Conservation (phyloP, 2,113 vertebrate genomes). For the Siphamia tubifer region DNA sequence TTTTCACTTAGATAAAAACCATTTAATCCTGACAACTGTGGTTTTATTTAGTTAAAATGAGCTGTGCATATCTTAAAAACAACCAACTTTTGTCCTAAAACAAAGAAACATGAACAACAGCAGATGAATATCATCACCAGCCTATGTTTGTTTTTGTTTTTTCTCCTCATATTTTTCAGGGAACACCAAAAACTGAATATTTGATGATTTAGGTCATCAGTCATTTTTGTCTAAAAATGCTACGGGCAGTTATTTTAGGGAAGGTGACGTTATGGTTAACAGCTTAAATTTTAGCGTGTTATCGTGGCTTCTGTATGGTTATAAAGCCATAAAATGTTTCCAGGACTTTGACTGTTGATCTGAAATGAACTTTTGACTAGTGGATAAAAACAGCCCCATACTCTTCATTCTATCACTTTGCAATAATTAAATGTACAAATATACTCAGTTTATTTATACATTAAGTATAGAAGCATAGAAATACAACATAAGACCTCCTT, state of each 20-base stretch:
- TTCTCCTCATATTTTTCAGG: too few relatives aligned
- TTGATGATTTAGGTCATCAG: too few relatives aligned
- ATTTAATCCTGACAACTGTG: neutral
- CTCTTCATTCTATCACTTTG: neutral
- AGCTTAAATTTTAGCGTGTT: neutral
- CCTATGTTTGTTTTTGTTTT: too few relatives aligned
- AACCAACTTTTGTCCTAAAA: neutral
- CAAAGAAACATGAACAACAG: too few relatives aligned
- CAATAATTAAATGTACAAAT: neutral
- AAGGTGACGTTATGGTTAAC: too few relatives aligned
- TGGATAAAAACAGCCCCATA: neutral
- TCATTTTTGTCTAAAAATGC: too few relatives aligned
- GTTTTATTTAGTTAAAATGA: neutral
- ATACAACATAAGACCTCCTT: neutral
- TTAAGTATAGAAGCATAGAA: neutral
- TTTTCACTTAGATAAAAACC: too few relatives aligned
- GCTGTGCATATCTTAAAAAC: neutral
- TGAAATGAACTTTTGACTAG: neutral
- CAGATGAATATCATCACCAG: too few relatives aligned
- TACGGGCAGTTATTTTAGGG: too few relatives aligned
- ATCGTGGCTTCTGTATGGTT: neutral
- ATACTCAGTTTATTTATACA: neutral
- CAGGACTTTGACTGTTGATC: slow-evolving; percentile 53
- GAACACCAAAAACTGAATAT: too few relatives aligned
- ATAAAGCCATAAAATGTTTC: slow-evolving; percentile 40